Conservation (phyloP, 2,888 invertebrate genomes). For the Lithophane socia region DNA sequence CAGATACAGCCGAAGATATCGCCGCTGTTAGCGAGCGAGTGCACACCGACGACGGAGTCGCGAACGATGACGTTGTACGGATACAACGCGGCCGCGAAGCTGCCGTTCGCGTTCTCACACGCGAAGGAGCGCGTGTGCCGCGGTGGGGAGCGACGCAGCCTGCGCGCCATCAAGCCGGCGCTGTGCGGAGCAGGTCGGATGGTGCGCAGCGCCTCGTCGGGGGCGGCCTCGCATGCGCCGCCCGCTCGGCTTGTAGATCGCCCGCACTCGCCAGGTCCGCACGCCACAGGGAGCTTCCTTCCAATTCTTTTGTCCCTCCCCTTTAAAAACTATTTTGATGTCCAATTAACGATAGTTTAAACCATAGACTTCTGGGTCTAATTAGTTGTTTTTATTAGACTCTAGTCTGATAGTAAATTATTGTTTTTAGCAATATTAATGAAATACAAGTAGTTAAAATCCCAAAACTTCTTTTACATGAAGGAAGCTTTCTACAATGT, state of each 20-base stretch:
- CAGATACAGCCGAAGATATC: slow-evolving; percentile 87
- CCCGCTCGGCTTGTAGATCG: slow-evolving; percentile 81
- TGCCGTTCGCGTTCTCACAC: slow-evolving; percentile 89
- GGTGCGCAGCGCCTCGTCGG: slow-evolving; percentile 89
- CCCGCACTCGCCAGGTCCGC: slow-evolving; percentile 85
- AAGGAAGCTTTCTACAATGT: slow-evolving; percentile 73
- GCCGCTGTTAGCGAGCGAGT: slow-evolving; percentile 82
- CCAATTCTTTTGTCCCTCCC: slow-evolving; percentile 29
- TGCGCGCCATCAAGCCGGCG: slow-evolving; percentile 78
- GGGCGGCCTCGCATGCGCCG: slow-evolving; percentile 85
- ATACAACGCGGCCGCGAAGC: slow-evolving; percentile 88
- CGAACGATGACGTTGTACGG: slow-evolving; percentile 88
- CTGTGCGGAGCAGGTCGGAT: slow-evolving; percentile 83
- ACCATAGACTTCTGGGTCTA: slow-evolving; percentile 32
- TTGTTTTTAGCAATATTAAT: slow-evolving; percentile 36
- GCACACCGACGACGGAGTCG: slow-evolving; percentile 83
- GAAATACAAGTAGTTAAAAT: slow-evolving; percentile 42
- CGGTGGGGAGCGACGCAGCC: slow-evolving; percentile 76
- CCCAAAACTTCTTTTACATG: slow-evolving; percentile 60
- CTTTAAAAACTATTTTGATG: slow-evolving; percentile 19
- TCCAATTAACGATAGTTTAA: slow-evolving; percentile 12
- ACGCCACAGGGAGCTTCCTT: slow-evolving; percentile 71
- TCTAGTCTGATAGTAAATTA: slow-evolving; percentile 39
- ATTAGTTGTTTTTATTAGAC: slow-evolving; percentile 25
- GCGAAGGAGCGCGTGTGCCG: slow-evolving; percentile 73